phyloP scores from a whole-genome alignment of 2,113 vertebrate species.

The Prochilodus magdalenae region DNA sequence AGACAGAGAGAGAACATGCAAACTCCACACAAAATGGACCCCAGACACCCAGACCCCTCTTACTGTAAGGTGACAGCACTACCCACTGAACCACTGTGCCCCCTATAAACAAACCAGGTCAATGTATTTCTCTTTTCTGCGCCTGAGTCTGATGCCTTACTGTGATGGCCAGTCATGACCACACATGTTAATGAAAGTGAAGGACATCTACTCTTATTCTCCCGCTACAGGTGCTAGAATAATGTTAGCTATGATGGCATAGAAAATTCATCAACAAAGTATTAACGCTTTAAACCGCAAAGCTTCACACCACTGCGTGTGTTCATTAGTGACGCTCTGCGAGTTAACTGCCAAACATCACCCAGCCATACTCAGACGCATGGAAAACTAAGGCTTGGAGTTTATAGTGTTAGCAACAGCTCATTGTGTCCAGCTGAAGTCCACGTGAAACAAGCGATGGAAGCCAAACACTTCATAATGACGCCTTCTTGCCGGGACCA shows the following conservation, averaged over 20 bases:
- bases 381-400: neutral
- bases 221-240: neutral
- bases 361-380: neutral
- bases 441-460: neutral
- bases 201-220: neutral
- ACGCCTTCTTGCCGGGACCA: neutral
- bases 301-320: neutral
- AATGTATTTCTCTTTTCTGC: neutral
- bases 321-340: neutral
- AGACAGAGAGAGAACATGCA: no score
- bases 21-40: no score
- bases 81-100: no score
- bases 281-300: neutral
- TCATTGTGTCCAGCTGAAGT: neutral
- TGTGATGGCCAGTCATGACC: neutral
- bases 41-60: no score
- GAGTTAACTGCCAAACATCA: constrained; percentile 4
- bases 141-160: neutral
- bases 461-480: neutral
- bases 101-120: neutral
- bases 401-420: neutral
- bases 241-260: neutral
- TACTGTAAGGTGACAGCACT: no score
- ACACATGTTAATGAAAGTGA: neutral
- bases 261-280: neutral